phyloP scores from a whole-genome alignment of 2,797 vertebrate genomes.

The Esox lucius region DNA sequence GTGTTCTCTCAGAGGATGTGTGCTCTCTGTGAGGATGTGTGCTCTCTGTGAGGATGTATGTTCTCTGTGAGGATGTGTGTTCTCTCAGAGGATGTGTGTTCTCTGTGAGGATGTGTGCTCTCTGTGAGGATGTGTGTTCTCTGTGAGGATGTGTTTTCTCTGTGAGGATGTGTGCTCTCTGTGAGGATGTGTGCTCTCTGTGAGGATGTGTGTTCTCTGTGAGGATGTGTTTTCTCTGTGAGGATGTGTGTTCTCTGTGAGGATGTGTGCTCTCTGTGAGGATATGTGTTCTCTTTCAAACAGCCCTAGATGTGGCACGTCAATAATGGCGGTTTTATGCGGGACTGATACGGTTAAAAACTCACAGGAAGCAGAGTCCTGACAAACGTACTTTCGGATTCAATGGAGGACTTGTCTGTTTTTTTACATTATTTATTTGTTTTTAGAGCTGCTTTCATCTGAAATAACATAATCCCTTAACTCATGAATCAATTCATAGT shows the following conservation, averaged over 20 bases:
- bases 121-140: too few species aligned
- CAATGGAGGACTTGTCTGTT: not conserved
- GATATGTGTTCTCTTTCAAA: not conserved
- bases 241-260: too few species aligned
- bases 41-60: too few species aligned
- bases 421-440: not conserved
- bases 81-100: not conserved
- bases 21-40: too few species aligned
- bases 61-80: too few species aligned
- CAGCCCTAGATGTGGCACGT: not conserved
- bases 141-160: not conserved
- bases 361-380: not conserved
- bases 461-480: not conserved
- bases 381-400: not conserved
- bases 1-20: too few species aligned
- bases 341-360: slow-evolving; percentile 27
- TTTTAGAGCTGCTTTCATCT: slow-evolving; percentile 7
- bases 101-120: not conserved
- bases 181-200: too few species aligned
- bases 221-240: too few species aligned
- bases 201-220: not conserved
- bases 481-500: slow-evolving; percentile 24
- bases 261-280: too few species aligned
- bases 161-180: too few species aligned
- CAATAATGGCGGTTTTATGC: slow-evolving; percentile 1